Conservation (phyloP, 2,888 invertebrate species). For the Nomada hirtipes region DNA sequence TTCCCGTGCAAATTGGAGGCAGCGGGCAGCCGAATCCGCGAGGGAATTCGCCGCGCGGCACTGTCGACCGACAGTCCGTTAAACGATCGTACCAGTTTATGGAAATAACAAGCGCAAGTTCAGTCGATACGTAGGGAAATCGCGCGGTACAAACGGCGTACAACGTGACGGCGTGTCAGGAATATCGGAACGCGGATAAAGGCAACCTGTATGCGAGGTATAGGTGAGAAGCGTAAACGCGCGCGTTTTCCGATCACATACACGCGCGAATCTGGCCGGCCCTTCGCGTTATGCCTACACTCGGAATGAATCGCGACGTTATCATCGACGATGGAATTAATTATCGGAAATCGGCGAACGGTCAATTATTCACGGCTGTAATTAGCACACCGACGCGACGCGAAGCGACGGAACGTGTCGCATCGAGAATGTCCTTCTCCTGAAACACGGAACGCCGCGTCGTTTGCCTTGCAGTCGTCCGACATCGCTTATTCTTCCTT, state of each 20-base stretch:
- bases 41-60: not conserved
- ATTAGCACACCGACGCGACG: conserved; percentile 64
- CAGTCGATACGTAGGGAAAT: conserved; percentile 52
- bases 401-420: conserved; percentile 12
- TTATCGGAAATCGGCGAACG: conserved; percentile 71
- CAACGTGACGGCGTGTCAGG: conserved; percentile 51
- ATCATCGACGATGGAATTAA: conserved; percentile 74
- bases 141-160: conserved; percentile 28
- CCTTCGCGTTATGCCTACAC: conserved; percentile 53
- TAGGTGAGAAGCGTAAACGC: not conserved
- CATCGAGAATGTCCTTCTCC: conserved; percentile 41
- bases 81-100: conserved; percentile 58
- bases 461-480: not conserved
- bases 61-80: conserved; percentile 36
- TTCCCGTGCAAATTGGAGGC: conserved; percentile 6
- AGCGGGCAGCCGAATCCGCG: not conserved
- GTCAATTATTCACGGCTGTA: conserved; percentile 76
- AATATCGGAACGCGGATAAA: conserved; percentile 59
- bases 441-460: conserved; percentile 7
- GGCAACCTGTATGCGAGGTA: conserved; percentile 1
- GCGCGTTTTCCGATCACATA: not conserved
- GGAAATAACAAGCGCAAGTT: conserved; percentile 35
- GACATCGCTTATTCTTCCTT: conserved; percentile 30
- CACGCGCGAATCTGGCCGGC: conserved; percentile 5
- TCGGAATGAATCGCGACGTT: conserved; percentile 69